Conservation (phyloP, 2,888 invertebrate species). For the Patella pellucida region DNA sequence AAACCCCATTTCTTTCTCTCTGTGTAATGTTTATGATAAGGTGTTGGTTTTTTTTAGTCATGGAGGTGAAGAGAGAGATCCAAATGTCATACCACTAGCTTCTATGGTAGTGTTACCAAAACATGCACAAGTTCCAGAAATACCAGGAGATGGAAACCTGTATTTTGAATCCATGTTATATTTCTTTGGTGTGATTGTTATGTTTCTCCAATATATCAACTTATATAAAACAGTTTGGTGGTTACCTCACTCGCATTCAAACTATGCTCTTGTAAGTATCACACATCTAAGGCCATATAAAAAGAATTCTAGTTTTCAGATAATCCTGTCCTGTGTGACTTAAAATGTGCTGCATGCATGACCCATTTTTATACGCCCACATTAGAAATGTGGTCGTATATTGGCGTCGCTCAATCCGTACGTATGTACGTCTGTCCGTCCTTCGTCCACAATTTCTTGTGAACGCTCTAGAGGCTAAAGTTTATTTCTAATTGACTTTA, state of each 20-base stretch:
- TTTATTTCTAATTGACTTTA: too few species aligned
- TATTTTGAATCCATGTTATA: constrained; percentile 89
- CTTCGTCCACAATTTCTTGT: too few species aligned
- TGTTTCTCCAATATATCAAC: constrained; percentile 91
- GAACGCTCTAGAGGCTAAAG: too few species aligned
- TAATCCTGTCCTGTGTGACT: too few species aligned
- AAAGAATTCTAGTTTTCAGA: too few species aligned
- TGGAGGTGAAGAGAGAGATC: constrained; percentile 53
- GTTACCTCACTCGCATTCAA: constrained; percentile 91
- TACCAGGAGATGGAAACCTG: constrained; percentile 84
- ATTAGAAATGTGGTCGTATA: too few species aligned
- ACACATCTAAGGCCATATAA: too few species aligned
- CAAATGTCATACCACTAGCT: constrained; percentile 59
- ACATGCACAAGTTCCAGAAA: constrained; percentile 69
- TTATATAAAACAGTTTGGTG: constrained; percentile 97
- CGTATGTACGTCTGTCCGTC: too few species aligned
- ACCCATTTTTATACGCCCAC: too few species aligned
- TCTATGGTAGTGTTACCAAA: constrained; percentile 64
- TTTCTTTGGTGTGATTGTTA: constrained; percentile 80
- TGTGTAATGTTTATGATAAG: background rate
- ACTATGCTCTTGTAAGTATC: constrained; percentile 84
- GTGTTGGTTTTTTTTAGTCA: constrained; percentile 39
- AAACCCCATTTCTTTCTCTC: too few species aligned
- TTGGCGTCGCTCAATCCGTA: too few species aligned
- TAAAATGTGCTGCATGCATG: too few species aligned